Conservation (phyloP, 2,113 vertebrate genomes). For the Phaetusa simplex region DNA sequence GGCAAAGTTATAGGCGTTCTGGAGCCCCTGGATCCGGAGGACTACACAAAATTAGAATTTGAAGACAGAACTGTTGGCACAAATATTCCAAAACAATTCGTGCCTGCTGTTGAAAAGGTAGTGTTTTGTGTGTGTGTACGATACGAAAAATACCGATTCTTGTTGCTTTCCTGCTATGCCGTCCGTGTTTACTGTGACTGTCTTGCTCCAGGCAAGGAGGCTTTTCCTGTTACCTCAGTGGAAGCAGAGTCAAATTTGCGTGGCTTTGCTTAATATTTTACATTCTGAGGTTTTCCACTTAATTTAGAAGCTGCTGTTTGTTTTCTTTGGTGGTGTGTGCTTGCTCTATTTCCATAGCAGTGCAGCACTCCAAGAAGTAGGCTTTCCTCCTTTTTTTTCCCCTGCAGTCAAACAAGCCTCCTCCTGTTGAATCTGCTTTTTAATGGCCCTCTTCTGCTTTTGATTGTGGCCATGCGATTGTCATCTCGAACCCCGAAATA, state of each 20-base stretch:
- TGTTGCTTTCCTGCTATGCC: accelerated
- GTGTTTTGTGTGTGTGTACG: background rate
- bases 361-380: background rate
- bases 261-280: background rate
- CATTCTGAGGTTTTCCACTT: background rate
- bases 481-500: background rate
- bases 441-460: background rate
- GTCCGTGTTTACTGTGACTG: accelerated
- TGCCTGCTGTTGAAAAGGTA: slow-evolving; percentile 93
- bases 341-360: background rate
- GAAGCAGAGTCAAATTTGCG: background rate
- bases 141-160: accelerated
- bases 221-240: background rate
- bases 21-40: slow-evolving; percentile 85
- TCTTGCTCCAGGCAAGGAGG: background rate
- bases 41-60: slow-evolving; percentile 90
- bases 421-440: background rate
- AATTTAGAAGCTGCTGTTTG: background rate
- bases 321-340: background rate
- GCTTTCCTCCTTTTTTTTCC: background rate
- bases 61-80: slow-evolving; percentile 89
- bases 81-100: slow-evolving; percentile 91
- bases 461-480: background rate
- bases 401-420: background rate
- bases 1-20: slow-evolving; percentile 91